Conservation (phyloP, 2,797 vertebrate genomes). For the Vultur gryphus region DNA sequence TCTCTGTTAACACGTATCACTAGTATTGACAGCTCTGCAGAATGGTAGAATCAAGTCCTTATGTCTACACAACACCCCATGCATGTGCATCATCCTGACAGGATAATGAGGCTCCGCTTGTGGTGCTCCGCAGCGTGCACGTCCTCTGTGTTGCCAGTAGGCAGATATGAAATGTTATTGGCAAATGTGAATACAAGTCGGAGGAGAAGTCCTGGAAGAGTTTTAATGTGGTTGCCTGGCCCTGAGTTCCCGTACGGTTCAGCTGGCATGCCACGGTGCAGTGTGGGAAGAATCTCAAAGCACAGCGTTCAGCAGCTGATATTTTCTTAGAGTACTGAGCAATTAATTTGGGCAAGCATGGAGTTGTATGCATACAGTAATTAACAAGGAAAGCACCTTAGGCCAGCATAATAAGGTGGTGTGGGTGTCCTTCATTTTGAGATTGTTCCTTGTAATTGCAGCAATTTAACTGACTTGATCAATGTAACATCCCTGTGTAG, state of each 20-base stretch:
- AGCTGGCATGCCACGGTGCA: neutral
- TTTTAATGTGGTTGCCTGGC: neutral
- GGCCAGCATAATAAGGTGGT: neutral
- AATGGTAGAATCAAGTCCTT: neutral
- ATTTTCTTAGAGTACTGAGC: conserved; percentile 21
- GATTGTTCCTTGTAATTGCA: conserved; percentile 10
- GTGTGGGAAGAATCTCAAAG: neutral
- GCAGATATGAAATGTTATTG: fast-evolving
- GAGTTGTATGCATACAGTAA: neutral
- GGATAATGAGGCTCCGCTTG: neutral
- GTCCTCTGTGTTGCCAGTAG: neutral
- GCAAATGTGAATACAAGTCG: fast-evolving
- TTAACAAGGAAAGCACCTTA: conserved; percentile 44
- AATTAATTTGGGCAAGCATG: conserved; percentile 54
- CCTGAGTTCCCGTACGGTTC: fast-evolving
- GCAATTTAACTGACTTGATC: neutral
- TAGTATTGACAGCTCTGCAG: conserved; percentile 37
- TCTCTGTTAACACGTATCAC: neutral
- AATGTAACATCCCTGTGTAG: neutral
- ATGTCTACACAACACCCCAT: neutral
- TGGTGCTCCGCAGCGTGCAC: fast-evolving
- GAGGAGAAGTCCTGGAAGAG: neutral
- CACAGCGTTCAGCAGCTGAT: neutral
- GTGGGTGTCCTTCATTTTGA: conserved; percentile 40
- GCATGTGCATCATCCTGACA: neutral